These are phyloP conservation scores for Leptopilina clavipes DNA, from an alignment of 1,140 invertebrate species.

Conservation along the genomic window DNA sequence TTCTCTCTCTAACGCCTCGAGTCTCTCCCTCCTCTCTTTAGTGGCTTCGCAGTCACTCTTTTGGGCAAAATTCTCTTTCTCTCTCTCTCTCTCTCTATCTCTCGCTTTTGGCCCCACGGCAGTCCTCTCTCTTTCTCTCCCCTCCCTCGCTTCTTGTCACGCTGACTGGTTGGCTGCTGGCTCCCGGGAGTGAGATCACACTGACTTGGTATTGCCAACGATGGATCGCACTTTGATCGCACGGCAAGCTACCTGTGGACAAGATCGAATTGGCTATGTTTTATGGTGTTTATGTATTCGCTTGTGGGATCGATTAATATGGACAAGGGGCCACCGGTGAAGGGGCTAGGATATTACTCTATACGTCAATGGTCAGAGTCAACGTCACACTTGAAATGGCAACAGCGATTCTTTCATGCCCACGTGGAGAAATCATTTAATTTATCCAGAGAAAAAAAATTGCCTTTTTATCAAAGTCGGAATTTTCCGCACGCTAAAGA, in stretches of 20 bases:
- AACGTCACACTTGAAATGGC: no score
- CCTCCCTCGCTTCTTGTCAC: slow-evolving; percentile 47
- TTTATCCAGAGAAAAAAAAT: no score
- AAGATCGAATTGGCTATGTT: slow-evolving; percentile 50
- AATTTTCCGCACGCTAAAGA: no score
- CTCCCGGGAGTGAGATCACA: slow-evolving; percentile 54
- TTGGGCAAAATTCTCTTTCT: slow-evolving; percentile 36
- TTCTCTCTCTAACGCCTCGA: slow-evolving; percentile 45
- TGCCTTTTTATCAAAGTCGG: no score
- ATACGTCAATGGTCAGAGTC: no score
- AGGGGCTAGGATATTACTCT: no score
- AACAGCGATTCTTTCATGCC: no score
- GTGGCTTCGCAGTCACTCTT: slow-evolving; percentile 29
- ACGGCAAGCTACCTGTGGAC: slow-evolving; percentile 59
- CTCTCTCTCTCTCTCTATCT: slow-evolving; percentile 40
- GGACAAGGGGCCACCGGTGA: neutral
- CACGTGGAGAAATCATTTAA: no score
- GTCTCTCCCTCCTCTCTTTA: slow-evolving; percentile 42
- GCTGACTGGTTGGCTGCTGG: slow-evolving; percentile 36
- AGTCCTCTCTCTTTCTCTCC: slow-evolving; percentile 45
- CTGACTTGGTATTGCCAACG: slow-evolving; percentile 40
- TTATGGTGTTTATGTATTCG: slow-evolving; percentile 48
- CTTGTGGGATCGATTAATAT: slow-evolving; percentile 21
- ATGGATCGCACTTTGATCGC: slow-evolving; percentile 52
- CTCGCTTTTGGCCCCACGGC: slow-evolving; percentile 37